Evolutionary conservation across 2,113 vertebrate species (phyloP).

Genomic region (Camelus bactrianus): DNA sequence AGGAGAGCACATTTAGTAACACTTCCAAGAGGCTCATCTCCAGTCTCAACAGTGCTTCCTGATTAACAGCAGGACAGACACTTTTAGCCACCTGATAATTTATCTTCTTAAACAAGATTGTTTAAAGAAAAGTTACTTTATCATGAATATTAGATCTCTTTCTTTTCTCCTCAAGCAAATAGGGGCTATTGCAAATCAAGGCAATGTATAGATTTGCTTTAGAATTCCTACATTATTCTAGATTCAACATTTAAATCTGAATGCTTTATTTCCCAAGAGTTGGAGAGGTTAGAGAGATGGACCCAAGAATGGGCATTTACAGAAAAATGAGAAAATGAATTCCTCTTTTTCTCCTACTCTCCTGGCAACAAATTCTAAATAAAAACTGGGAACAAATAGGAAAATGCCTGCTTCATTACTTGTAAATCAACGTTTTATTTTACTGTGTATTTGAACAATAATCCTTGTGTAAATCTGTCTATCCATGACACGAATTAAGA

Average conservation of each 20-base stretch:
- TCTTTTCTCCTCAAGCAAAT: neutral
- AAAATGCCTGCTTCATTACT: neutral
- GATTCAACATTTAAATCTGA: slow-evolving; percentile 9
- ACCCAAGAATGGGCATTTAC: neutral
- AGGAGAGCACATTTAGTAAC: neutral
- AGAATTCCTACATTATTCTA: neutral
- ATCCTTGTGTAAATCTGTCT: neutral
- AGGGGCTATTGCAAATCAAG: neutral
- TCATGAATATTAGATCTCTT: neutral
- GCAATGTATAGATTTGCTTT: neutral
- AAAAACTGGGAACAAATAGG: neutral
- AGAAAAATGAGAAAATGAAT: neutral
- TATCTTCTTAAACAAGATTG: neutral
- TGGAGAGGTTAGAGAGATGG: neutral
- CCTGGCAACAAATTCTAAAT: neutral
- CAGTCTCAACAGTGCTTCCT: neutral
- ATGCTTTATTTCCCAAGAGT: neutral
- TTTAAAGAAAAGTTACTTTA: slow-evolving; percentile 24
- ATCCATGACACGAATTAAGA: neutral
- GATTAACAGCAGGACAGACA: neutral
- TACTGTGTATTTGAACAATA: neutral
- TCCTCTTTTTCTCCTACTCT: neutral
- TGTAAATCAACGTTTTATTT: slow-evolving; percentile 22
- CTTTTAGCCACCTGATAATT: neutral
- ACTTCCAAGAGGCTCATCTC: neutral